A percentile compares a stretch with the other conserved stretches of the same genome.
Evolutionary conservation across 35 echinoderm and acorn worm species (phyloP).

Genomic region (Apostichopus parvimensis): DNA sequence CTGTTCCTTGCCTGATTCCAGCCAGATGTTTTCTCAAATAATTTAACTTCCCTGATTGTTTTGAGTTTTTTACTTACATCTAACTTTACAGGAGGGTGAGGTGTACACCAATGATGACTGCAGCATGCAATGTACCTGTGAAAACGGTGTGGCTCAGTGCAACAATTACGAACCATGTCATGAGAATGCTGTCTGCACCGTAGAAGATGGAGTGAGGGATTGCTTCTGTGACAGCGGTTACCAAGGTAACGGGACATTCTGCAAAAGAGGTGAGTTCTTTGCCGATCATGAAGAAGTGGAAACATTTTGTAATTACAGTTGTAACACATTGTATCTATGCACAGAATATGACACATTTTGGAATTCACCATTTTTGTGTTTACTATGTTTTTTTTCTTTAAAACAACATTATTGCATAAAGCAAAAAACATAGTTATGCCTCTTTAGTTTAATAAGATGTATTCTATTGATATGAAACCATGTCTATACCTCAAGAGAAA

Average conservation of each 20-base stretch:
- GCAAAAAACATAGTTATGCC: too few relatives aligned
- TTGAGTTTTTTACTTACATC: too few relatives aligned
- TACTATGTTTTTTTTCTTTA: background rate
- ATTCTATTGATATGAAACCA: too few relatives aligned
- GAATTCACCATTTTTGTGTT: background rate
- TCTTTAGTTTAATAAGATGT: too few relatives aligned
- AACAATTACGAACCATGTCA: conserved; percentile 35
- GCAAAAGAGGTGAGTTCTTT: conserved; percentile 56
- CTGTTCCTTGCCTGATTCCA: too few relatives aligned
- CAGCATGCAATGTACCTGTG: conserved; percentile 34
- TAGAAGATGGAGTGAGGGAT: conserved; percentile 72
- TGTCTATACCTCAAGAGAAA: too few relatives aligned
- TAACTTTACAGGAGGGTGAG: conserved; percentile 30
- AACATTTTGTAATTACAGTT: too few relatives aligned
- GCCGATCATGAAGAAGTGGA: too few relatives aligned
- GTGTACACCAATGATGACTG: conserved; percentile 42
- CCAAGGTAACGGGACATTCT: conserved; percentile 54
- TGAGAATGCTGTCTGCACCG: conserved; percentile 55
- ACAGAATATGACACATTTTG: background rate
- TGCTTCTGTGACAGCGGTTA: conserved; percentile 83
- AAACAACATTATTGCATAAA: too few relatives aligned
- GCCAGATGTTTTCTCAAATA: too few relatives aligned
- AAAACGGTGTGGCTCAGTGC: conserved; percentile 35
- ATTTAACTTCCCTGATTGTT: too few relatives aligned
- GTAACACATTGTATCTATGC: background rate